These are phyloP conservation scores for Solen grandis DNA, from an alignment of 1,140 invertebrate genomes.

Conservation along the genomic window DNA sequence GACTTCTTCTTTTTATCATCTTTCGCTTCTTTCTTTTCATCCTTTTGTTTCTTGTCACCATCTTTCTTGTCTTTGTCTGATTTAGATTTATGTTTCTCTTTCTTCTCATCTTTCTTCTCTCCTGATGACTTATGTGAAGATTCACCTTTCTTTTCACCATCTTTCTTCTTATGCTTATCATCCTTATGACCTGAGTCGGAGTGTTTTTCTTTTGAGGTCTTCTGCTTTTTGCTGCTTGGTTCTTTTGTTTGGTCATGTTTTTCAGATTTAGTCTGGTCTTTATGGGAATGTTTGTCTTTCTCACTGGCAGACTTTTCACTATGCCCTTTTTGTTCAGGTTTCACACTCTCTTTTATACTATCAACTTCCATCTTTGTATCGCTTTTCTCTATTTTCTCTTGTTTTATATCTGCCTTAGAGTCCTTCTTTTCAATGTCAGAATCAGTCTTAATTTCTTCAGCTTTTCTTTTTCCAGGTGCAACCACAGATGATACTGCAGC, in stretches of 20 bases:
- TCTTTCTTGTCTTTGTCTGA: slow-evolving; percentile 56
- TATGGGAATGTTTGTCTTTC: slow-evolving; percentile 49
- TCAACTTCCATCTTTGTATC: neutral
- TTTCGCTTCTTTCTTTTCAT: slow-evolving; percentile 50
- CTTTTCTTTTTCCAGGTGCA: slow-evolving; percentile 16
- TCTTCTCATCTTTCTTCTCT: slow-evolving; percentile 53
- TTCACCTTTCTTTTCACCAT: slow-evolving; percentile 21
- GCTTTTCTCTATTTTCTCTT: neutral
- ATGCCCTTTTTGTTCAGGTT: slow-evolving; percentile 13
- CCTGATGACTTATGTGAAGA: slow-evolving; percentile 43
- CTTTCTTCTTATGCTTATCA: slow-evolving; percentile 50
- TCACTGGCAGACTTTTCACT: neutral
- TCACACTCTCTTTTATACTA: slow-evolving; percentile 9
- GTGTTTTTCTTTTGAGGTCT: slow-evolving; percentile 44
- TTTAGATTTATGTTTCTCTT: slow-evolving; percentile 52
- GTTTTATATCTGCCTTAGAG: slow-evolving; percentile 24
- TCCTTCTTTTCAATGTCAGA: slow-evolving; percentile 14
- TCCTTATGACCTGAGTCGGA: slow-evolving; percentile 49
- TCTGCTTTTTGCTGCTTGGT: slow-evolving; percentile 49
- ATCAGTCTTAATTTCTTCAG: slow-evolving; percentile 31
- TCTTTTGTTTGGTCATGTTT: slow-evolving; percentile 42
- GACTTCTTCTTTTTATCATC: slow-evolving; percentile 62
- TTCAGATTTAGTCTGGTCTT: slow-evolving; percentile 29
- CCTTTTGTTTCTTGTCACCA: slow-evolving; percentile 45
- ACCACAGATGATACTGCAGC: slow-evolving; percentile 1